phyloP scores from a whole-genome alignment of 2,113 vertebrate genomes.

The Erpornis zantholeuca region DNA sequence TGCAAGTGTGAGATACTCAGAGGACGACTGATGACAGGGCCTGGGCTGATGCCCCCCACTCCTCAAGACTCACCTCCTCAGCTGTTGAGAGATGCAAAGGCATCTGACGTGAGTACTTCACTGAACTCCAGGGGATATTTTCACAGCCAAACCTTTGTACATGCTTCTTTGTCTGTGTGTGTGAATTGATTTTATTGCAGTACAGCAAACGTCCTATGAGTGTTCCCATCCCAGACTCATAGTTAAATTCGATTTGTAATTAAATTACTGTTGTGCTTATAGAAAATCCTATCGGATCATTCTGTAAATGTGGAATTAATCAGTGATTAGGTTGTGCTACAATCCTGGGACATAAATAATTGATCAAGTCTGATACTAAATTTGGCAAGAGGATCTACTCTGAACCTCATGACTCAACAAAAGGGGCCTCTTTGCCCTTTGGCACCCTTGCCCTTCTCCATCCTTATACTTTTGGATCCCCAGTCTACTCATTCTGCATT shows the following conservation, averaged over 20 bases:
- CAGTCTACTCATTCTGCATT: neutral
- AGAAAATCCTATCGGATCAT: neutral
- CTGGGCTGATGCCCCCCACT: neutral
- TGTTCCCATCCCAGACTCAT: neutral
- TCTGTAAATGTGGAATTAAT: neutral
- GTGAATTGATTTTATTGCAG: fast-evolving
- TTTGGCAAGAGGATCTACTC: neutral
- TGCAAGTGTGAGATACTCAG: neutral
- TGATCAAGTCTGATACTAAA: neutral
- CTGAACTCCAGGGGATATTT: neutral
- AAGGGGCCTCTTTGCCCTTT: neutral
- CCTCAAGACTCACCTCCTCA: neutral
- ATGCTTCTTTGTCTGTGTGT: neutral
- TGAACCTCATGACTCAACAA: neutral
- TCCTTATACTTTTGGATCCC: neutral
- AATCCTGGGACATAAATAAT: neutral
- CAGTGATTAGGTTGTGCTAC: neutral
- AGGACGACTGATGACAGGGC: neutral
- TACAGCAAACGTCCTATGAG: neutral
- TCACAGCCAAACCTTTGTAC: neutral
- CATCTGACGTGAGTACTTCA: neutral
- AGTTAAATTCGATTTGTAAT: neutral
- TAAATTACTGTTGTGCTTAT: neutral
- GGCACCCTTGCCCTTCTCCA: neutral
- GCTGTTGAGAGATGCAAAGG: neutral